Percentiles rank a stretch among this genome's conserved stretches.
phyloP scores from a whole-genome alignment of 1,140 invertebrate genomes.

The Hermatobates lingyangjiaoensis region DNA sequence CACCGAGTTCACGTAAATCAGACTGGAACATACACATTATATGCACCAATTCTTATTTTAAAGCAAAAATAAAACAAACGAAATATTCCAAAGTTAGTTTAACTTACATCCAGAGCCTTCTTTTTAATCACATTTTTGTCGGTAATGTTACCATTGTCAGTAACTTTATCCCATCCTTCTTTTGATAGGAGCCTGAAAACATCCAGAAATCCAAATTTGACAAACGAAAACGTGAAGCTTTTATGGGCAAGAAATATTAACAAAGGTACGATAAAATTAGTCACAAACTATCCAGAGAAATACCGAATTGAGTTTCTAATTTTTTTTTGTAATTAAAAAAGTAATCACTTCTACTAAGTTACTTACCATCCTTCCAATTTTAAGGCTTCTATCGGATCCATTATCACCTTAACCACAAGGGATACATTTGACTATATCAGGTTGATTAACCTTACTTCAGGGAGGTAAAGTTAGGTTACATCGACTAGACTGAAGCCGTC shows the following conservation, averaged over 20 bases:
- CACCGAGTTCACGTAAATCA: constrained; percentile 59
- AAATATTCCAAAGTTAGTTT: constrained; percentile 2
- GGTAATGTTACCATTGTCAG: constrained; percentile 38
- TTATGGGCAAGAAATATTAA: neutral
- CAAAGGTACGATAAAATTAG: neutral
- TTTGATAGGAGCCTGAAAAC: constrained; percentile 43
- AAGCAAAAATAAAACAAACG: constrained; percentile 4
- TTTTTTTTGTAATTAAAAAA: neutral
- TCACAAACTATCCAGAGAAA: neutral
- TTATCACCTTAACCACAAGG: no score
- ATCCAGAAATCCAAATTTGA: constrained; percentile 7
- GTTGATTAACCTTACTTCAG: no score
- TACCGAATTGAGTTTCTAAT: neutral
- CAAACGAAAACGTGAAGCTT: neutral
- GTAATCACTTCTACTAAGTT: no score
- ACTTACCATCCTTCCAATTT: neutral
- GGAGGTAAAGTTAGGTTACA: no score
- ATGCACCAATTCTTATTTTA: constrained; percentile 4
- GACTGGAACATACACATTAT: constrained; percentile 28
- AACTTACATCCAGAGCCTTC: constrained; percentile 54
- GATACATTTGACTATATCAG: no score
- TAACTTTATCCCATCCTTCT: constrained; percentile 41
- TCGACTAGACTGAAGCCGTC: no score
- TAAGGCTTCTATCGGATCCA: neutral
- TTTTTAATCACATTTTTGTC: constrained; percentile 40